Evolutionary conservation across 2,888 invertebrate species (phyloP), one percentile per base, ranked within the genome.

Genomic region (Mesochorus sp.): DNA sequence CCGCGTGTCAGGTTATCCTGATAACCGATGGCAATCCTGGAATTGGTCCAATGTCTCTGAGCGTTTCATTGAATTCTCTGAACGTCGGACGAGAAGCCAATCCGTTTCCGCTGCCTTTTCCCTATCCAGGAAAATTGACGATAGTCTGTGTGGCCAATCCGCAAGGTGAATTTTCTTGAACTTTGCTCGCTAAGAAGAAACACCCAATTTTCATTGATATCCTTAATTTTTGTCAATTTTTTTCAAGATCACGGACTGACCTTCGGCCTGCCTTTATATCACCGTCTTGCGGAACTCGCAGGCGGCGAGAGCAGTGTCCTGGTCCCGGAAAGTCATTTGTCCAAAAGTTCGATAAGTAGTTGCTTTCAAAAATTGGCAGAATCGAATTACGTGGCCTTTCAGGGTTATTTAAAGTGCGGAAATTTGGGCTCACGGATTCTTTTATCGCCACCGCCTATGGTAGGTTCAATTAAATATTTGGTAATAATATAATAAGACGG

Each of bases 51-150:
- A 94, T 94, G 84, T 95, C 95, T 0, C 88, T 96, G 2, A 92
- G 93, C 61, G 92, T 93, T 67, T 94, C 94, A 0, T 89, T 94
- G 34, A 91, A 91, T 72, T 89, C 91, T 0, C 80, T 92, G 37
- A 91, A 91, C 84, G 80, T 89, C 6, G 90, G 92, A 66, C 89
- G 92, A 61, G 90, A 91, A 55, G 77, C 89, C 49, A 91, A 91
- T 85, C 92, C 92, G 21, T 93, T 95, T 82, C 96, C 96, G 28
- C 89, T 97, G 31, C 96, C 96, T 3, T 96, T 96, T 84, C 92
- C 95, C 6, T 96, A 95, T 89, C 95, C 96, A 8, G 95, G 95
- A 59, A 96, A 96, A 91, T 92, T 98, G 80, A 96, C 95, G 85
- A 92, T 96, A 6, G 91, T 96, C n/a, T 95, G 95, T 51, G 91